phyloP scores from a whole-genome alignment of 35 echinoderm and acorn worm genomes.

The Chiridota heheva region DNA sequence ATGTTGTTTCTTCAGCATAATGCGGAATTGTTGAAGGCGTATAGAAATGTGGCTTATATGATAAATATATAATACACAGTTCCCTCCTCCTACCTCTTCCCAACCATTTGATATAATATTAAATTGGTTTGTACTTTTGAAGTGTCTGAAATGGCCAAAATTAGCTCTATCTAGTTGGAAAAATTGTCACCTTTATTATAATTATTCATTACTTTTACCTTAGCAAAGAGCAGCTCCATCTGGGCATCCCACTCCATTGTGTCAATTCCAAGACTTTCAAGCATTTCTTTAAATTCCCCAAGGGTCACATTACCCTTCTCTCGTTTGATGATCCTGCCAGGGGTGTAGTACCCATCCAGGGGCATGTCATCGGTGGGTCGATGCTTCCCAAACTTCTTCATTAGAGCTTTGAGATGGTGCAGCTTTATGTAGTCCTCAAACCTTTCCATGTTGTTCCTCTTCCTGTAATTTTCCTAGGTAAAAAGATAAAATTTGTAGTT shows the following conservation, averaged over 20 bases:
- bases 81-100: too few species aligned
- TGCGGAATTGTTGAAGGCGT: too few species aligned
- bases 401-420: constrained; percentile 83
- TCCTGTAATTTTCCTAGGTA: too few species aligned
- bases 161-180: too few species aligned
- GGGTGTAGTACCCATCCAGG: constrained; percentile 63
- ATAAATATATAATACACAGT: too few species aligned
- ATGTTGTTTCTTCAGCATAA: too few species aligned
- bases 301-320: constrained; percentile 90
- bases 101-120: too few species aligned
- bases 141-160: too few species aligned
- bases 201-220: constrained; percentile 67
- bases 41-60: too few species aligned
- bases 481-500: too few species aligned
- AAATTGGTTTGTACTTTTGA: too few species aligned
- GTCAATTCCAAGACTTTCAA: constrained; percentile 64
- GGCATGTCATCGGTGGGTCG: constrained; percentile 78
- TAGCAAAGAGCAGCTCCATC: constrained; percentile 90
- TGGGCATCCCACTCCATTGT: constrained; percentile 76
- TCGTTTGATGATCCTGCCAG: constrained; percentile 70
- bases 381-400: constrained; percentile 76
- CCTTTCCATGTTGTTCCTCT: background rate
- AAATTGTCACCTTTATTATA: too few species aligned
- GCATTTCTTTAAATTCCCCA: constrained; percentile 84
- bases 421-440: constrained; percentile 99